Base-by-base conservation (phyloP, 92 coral and sea anemone species). In the Phenganax stokvisi region DNA sequence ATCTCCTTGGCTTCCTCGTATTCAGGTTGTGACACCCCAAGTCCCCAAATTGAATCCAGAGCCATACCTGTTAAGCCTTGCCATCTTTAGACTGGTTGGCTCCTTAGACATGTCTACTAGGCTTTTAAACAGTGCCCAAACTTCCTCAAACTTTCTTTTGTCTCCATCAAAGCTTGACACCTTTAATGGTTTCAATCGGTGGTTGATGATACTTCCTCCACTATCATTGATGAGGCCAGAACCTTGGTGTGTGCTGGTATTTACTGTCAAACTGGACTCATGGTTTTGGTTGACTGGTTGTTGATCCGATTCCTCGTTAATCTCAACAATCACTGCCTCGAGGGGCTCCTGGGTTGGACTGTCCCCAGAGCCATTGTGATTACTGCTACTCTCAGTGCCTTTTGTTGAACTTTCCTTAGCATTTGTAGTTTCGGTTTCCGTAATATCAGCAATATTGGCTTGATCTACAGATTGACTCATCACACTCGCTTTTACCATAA, bases 61-160 rank as follows among this genome's bases (percentile, higher is more conserved):
- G 89, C 92, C 51, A 37, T 67, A 12, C 90, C 90, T 27, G 56
- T 54, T 56, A 85, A 80, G 80, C 28, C 90, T 76, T 15, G 87
- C 92, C 89, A 89, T 89, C 69, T 89, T 86, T 30, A 79, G 61
- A 68, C 25, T 20, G 25, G 25, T 20, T 20, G 25, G 25, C 25
- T 20, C 25, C 25, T 20, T 20, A 20, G 25, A 20, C 25, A 20
- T 20, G 25, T 20, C 25, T 20, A 20, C 25, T 20, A 20, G 25
- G 25, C 25, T 20, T 20, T 20, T 20, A 20, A 20, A 20, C 25
- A 20, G 25, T 20, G 25, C 25, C 25, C 25, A 20, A 20, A 20
- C 25, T 20, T 20, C 25, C 25, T 20, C 25, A 20, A 20, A 20
- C 25, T 20, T 20, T 20, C 25, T 20, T 20, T 20, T 20, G 25